Evolutionary conservation across 2,797 vertebrate genomes (phyloP).

Genomic region (Leucoraja ocellata): DNA sequence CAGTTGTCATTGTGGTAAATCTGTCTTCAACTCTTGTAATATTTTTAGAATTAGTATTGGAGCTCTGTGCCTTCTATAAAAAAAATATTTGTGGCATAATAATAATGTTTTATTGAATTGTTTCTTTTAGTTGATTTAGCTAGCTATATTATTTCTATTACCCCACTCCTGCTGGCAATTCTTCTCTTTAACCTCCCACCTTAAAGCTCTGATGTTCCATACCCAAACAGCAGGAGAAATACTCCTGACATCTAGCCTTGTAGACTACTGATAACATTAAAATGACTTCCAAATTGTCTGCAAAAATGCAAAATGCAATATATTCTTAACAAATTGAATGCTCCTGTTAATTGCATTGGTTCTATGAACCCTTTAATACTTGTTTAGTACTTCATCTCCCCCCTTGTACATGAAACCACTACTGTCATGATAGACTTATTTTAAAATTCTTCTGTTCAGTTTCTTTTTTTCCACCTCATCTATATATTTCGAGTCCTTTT

Average conservation of each 20-base stretch:
- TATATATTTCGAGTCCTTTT: background rate
- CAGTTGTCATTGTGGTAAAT: slow-evolving; percentile 85
- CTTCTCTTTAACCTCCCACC: background rate
- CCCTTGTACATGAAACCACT: background rate
- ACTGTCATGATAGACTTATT: background rate
- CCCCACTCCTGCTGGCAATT: background rate
- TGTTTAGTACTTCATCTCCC: no score
- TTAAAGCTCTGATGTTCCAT: background rate
- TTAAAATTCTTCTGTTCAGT: background rate
- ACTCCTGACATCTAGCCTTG: background rate
- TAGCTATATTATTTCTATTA: background rate
- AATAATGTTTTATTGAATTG: background rate
- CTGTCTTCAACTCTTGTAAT: slow-evolving; percentile 42
- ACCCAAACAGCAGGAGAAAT: background rate
- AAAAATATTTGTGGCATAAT: background rate
- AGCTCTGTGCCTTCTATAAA: background rate
- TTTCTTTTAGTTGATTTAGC: background rate
- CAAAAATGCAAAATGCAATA: no score
- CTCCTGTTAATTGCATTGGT: no score
- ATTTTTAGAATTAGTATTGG: background rate
- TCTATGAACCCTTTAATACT: no score
- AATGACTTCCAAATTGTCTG: no score
- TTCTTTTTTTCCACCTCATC: background rate
- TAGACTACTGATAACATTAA: background rate
- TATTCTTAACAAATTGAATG: no score